phyloP scores from a whole-genome alignment of 1,140 invertebrate species.

The Bombyx mandarina region DNA sequence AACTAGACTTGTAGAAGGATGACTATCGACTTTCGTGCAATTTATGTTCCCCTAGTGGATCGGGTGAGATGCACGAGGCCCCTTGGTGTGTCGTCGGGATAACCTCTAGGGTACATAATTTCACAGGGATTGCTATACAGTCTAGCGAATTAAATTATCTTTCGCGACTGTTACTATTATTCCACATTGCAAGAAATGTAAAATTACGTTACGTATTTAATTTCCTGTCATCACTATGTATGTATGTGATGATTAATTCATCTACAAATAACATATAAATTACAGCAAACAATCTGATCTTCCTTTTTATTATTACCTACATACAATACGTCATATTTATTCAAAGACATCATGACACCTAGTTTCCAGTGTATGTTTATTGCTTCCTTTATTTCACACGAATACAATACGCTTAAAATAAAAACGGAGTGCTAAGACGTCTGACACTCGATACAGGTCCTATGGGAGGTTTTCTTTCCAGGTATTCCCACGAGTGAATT shows the following conservation, averaged over 20 bases:
- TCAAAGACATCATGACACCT: too few relatives aligned
- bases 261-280: background rate
- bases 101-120: conserved; percentile 47
- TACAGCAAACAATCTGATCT: too few relatives aligned
- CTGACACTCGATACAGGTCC: conserved; percentile 31
- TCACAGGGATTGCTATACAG: conserved; percentile 26
- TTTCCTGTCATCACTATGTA: background rate
- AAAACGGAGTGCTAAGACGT: conserved; percentile 23
- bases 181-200: background rate
- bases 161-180: background rate
- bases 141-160: conserved; percentile 9
- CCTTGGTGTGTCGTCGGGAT: conserved; percentile 45
- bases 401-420: conserved; percentile 18
- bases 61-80: conserved; percentile 27
- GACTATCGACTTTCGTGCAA: conserved; percentile 40
- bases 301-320: too few relatives aligned
- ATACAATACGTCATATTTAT: too few relatives aligned
- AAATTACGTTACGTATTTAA: background rate
- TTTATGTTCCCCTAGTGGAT: conserved; percentile 49
- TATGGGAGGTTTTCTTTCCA: conserved; percentile 14
- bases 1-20: conserved; percentile 37
- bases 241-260: background rate
- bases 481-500: conserved; percentile 28
- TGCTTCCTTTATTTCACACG: conserved; percentile 7
- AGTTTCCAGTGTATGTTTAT: background rate